Base-by-base conservation (phyloP, 2,797 vertebrate species). In the Melopsittacus undulatus region DNA sequence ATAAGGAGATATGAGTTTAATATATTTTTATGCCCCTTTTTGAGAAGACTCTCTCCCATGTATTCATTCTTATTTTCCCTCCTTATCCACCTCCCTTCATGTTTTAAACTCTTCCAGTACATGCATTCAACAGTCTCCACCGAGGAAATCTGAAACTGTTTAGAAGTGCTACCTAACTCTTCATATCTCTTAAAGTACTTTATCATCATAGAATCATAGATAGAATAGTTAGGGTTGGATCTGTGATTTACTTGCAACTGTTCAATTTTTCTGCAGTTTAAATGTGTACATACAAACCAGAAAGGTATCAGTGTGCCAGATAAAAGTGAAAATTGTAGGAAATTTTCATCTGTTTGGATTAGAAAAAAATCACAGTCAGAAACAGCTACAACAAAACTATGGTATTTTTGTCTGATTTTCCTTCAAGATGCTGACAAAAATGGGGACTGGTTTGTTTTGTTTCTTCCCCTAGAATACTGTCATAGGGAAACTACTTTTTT, bases 401-500 rank as follows among this genome's bases (percentile, higher is more conserved):
- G 34, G 3, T 75, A 43, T 46, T 79, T 87, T 42, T 40, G 24
- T 68, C 54, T 83, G 40, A 68, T 87, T 89, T 91, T 95, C 72
- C 61, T 89, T 94, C 42, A 79, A 87, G 94, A 78, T 38, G 36
- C 56, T 95, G 67, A 46, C 42, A 64, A 80, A 87, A 70, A 7
- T 10, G 20, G 27, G 11, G 12, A 59, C 8, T 86, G 64, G 49
- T 94, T 85, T 83, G 45, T 90, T 96, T 94, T 3, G 1, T 10
- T 95, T 95, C 89, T 89, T 67, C 69, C n/a, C 45, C n/a, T 73
- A 62, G 18, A 92, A 87, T 87, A 67, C 51, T 45, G 24, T 77
- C 36, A 26, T 16, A 81, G n/a, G 26, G 61, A 89, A 94, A 49
- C 23, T 92, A 56, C 20, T 86, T 95, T 96, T 96, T 77, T 91